These are phyloP conservation scores for Zaprionus obscuricornis DNA, from an alignment of 2,888 invertebrate species.

Conservation along the genomic window DNA sequence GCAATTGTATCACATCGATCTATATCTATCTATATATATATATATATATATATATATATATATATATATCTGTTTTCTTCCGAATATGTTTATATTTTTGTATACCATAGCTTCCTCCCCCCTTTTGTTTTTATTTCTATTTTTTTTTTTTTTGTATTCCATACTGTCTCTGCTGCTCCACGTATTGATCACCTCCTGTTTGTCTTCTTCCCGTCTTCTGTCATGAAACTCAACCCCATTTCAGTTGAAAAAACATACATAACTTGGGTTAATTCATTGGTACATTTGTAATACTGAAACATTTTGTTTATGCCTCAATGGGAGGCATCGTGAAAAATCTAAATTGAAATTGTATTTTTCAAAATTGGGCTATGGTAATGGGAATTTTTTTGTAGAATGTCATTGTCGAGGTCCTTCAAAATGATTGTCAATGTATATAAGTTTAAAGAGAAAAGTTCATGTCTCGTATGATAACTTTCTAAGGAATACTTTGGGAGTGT, in stretches of 20 bases:
- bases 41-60: background rate
- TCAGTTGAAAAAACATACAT: slow-evolving; percentile 50
- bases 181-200: background rate
- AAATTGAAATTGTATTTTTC: too few relatives aligned
- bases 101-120: background rate
- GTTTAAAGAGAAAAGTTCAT: too few relatives aligned
- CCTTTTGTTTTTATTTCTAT: too few relatives aligned
- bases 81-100: slow-evolving; percentile 62
- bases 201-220: slow-evolving; percentile 4
- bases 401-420: background rate
- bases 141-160: too few relatives aligned
- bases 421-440: too few relatives aligned
- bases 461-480: too few relatives aligned
- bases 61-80: slow-evolving; percentile 48
- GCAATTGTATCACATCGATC: slow-evolving; percentile 47
- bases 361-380: too few relatives aligned
- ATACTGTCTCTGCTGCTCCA: background rate
- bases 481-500: too few relatives aligned
- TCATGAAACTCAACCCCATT: slow-evolving; percentile 34
- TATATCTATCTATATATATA: slow-evolving; percentile 3
- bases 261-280: slow-evolving; percentile 52
- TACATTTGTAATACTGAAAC: slow-evolving; percentile 16
- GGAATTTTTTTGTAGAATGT: too few relatives aligned
- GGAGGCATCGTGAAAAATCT: background rate
- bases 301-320: slow-evolving; percentile 26